These are phyloP conservation scores for Globia sparganii DNA, from an alignment of 2,888 invertebrate species.

Conservation along the genomic window DNA sequence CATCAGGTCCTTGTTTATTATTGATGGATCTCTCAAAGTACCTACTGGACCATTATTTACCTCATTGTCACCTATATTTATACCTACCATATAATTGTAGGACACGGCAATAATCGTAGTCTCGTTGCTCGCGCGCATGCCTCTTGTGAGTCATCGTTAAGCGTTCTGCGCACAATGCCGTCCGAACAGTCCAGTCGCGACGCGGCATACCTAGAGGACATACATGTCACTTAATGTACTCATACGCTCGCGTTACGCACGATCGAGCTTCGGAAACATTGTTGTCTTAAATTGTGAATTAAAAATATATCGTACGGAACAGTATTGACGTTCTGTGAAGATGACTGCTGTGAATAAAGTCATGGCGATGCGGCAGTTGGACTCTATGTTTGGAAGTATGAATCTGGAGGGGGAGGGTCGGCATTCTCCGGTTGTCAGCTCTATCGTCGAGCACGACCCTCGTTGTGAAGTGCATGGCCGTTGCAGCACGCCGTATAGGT, in stretches of 20 bases:
- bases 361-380: conserved; percentile 93
- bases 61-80: conserved; percentile 86
- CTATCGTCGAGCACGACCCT: conserved; percentile 90
- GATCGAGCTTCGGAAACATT: conserved; percentile 68
- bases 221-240: conserved; percentile 85
- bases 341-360: conserved; percentile 91
- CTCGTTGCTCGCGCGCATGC: conserved; percentile 87
- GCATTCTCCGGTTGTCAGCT: conserved; percentile 85
- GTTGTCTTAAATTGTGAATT: conserved; percentile 74
- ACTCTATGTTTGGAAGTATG: conserved; percentile 93
- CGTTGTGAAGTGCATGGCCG: conserved; percentile 94
- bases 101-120: conserved; percentile 84
- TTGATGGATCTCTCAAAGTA: conserved; percentile 76
- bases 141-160: conserved; percentile 86
- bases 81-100: conserved; percentile 84
- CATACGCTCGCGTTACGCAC: conserved; percentile 74
- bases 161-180: conserved; percentile 88
- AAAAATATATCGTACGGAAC: conserved; percentile 67
- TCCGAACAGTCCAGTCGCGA: conserved; percentile 86
- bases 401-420: conserved; percentile 90
- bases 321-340: conserved; percentile 72
- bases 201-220: conserved; percentile 88
- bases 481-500: conserved; percentile 85
- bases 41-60: conserved; percentile 83
- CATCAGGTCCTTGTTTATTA: conserved; percentile 82